Conservation (phyloP, 2,797 vertebrate species). For the Rhinoraja longicauda region DNA sequence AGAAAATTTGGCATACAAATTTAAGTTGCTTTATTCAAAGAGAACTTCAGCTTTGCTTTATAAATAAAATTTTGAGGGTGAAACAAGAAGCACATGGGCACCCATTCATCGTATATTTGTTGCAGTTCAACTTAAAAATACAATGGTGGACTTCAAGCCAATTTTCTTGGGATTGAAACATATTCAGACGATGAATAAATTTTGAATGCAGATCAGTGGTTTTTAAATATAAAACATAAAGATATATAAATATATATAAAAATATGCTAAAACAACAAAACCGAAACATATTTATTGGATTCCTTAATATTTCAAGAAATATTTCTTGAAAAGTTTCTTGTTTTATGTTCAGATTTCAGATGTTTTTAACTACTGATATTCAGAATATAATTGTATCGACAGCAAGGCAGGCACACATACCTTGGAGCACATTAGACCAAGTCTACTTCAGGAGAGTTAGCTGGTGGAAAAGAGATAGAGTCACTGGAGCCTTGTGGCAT, state of each 20-base stretch:
- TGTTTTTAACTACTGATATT: too few relatives aligned
- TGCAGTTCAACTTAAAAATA: not conserved
- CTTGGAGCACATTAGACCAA: not conserved
- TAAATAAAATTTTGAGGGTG: not conserved
- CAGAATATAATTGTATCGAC: not conserved
- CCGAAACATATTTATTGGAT: too few relatives aligned
- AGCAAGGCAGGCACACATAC: not conserved
- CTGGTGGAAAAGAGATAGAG: not conserved
- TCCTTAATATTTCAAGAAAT: too few relatives aligned
- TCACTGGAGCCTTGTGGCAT: not conserved
- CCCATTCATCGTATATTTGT: not conserved
- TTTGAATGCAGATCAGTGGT: too few relatives aligned
- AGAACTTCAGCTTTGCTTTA: not conserved
- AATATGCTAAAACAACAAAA: too few relatives aligned
- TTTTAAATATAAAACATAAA: too few relatives aligned
- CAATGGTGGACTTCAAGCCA: too few relatives aligned
- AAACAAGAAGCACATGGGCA: not conserved
- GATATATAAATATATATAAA: too few relatives aligned
- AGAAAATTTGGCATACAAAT: not conserved
- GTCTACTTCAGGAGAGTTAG: not conserved
- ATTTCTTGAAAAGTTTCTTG: too few relatives aligned
- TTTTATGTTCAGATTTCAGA: too few relatives aligned
- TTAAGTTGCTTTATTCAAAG: not conserved
- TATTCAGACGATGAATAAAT: too few relatives aligned
- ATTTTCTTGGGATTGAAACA: too few relatives aligned